Base-by-base conservation (phyloP, 2,113 vertebrate genomes). In the Rafetus swinhoei region DNA sequence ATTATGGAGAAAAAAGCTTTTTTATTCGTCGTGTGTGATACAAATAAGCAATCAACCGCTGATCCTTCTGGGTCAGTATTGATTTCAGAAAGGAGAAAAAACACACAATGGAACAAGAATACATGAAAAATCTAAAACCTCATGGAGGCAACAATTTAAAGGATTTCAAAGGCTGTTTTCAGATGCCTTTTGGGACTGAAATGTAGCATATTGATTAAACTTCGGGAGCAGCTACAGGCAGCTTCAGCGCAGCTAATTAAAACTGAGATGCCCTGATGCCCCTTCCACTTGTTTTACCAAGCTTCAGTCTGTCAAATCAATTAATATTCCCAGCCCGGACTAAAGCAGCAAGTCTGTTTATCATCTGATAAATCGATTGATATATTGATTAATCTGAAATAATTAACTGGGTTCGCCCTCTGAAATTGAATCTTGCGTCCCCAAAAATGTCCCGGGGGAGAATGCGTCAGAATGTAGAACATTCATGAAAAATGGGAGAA, bases 101-200 rank as follows among this genome's bases (percentile, higher is more conserved):
- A 32, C 60, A 82, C 92, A 0, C 85, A 69, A 60, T 7, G 11
- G 57, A 86, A 85, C 81, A 29, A 80, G 91, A 96, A 86, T 65
- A 91, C 1, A 0, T 69, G 86, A 59, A 54, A 82, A 92, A 85
- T 86, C 93, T 92, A 80, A 96, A 96, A 92, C 93, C 95, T 96
- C 84, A 84, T 84, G 77, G 87, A 96, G 62, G 84, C 84, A 97
- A 91, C 96, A 97, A 92, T 95, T 94, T 95, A 95, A 90, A 95
- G 89, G 96, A 96, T 97, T 97, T 97, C 96, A 97, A 96, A 97
- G 93, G 88, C 95, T 96, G 94, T 95, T 97, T 97, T 95, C 92
- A 81, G 84, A 89, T 95, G 93, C 96, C 95, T 96, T 96, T 97
- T 89, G 96, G 95, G 96, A 96, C 91, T 96, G 90, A 86, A 90